Evolutionary conservation across 2,888 invertebrate species (phyloP), one percentile per base, ranked within the genome.

Genomic region (Polymixis lichenea): DNA sequence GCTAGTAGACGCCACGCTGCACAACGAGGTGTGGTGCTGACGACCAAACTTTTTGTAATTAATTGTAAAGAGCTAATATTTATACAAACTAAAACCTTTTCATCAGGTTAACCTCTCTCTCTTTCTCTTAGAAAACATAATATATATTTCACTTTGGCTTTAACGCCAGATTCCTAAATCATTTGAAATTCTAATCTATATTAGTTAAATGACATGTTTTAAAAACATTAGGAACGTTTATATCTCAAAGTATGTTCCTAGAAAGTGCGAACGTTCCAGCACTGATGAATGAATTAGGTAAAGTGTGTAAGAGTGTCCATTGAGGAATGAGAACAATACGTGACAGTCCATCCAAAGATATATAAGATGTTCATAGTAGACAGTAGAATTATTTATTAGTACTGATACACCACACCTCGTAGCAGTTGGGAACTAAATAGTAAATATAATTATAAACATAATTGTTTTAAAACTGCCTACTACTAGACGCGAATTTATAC

Each of bases 401-500:
- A 78, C 66, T 78, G 73, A 72, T 65, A 87, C 82, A 89, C 91
- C 92, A 92, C 93, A 93, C 89, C 92, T 92, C 90, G 83, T 83
- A 80, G 90, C 89, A 89, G 89, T 90, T 84, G 88, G 90, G 89
- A 88, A 92, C 86, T 92, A 93, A 94, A 93, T 93, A 93, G 90
- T 91, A 89, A 92, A 91, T 92, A 91, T 91, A 91, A 93, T 92
- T 93, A 92, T 93, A 94, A 94, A 94, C 89, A 91, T 91, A 92
- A 94, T 95, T 96, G 92, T 95, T 93, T 96, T 95, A 95, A 95
- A 95, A 96, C 96, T 96, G 96, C 96, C 96, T 96, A 95, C 93
- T 93, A 94, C 94, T 96, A 96, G 96, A 92, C 89, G 96, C 95
- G 96, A 96, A 96, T 96, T 96, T 96, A 96, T 96, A 96, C 94